These are phyloP conservation scores for Apodemia zela DNA, from an alignment of 2,888 invertebrate species.

Conservation along the genomic window DNA sequence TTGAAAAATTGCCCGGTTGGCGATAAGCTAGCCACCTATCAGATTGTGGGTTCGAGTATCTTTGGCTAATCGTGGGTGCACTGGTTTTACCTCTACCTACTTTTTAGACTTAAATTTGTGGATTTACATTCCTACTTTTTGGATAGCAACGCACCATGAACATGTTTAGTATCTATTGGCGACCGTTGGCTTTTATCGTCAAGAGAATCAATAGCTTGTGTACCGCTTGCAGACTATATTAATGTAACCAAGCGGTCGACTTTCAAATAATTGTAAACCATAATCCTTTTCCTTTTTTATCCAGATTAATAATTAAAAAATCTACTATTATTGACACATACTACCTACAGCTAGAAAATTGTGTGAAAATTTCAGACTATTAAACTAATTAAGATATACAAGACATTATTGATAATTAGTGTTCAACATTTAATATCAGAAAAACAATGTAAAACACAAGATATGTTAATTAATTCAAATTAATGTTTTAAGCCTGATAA, in stretches of 20 bases:
- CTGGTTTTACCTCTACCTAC: too few species aligned
- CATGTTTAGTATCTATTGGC: too few species aligned
- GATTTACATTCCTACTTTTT: too few species aligned
- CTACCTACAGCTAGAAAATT: not conserved
- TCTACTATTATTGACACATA: not conserved
- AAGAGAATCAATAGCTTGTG: not conserved
- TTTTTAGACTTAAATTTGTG: too few species aligned
- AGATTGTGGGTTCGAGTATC: too few species aligned
- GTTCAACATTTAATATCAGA: not conserved
- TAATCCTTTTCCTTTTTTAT: too few species aligned
- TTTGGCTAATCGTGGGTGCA: too few species aligned
- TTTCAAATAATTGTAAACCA: not conserved
- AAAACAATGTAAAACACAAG: not conserved
- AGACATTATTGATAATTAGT: not conserved
- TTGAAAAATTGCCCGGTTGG: too few species aligned
- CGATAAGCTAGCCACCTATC: too few species aligned
- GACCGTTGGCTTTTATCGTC: too few species aligned
- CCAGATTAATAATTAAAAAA: not conserved
- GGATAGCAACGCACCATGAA: too few species aligned
- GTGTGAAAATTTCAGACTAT: not conserved
- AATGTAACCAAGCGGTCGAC: not conserved
- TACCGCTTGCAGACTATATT: not conserved
- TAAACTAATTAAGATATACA: not conserved
- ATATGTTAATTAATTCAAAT: conserved; percentile 1
- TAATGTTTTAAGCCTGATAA: not conserved